phyloP scores from a whole-genome alignment of 2,888 invertebrate genomes.

The Quadroppia sp. region DNA sequence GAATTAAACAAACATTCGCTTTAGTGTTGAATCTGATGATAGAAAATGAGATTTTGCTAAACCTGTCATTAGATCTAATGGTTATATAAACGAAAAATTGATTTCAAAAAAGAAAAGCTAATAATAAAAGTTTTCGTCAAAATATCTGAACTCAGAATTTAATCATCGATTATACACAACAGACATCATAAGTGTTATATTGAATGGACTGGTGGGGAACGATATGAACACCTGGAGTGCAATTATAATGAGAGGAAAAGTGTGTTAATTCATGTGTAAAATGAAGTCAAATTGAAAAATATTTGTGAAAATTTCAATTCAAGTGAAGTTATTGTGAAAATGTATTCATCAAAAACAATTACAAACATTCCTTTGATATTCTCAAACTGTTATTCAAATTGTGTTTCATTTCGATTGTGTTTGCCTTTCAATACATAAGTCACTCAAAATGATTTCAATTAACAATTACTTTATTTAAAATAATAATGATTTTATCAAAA shows the following conservation, averaged over 20 bases:
- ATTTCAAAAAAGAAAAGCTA: neutral
- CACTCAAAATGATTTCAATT: too few species aligned
- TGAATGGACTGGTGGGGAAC: neutral
- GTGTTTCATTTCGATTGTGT: neutral
- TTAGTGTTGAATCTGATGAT: neutral
- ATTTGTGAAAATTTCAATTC: neutral
- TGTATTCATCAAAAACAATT: neutral
- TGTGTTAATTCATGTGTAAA: constrained; percentile 14
- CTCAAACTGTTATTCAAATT: neutral
- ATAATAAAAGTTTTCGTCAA: neutral
- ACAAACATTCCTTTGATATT: neutral
- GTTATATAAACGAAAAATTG: neutral
- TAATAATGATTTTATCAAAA: too few species aligned
- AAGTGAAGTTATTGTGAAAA: neutral
- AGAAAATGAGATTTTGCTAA: neutral
- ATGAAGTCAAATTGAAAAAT: neutral
- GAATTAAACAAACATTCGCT: neutral
- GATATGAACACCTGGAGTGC: constrained; percentile 27
- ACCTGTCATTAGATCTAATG: neutral
- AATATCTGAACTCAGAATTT: neutral
- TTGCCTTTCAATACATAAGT: neutral
- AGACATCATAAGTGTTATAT: neutral
- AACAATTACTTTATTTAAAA: too few species aligned
- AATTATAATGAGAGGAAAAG: neutral
- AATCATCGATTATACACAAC: neutral